These are phyloP conservation scores for Temnothorax unifasciatus DNA, from an alignment of 2,888 invertebrate genomes.

Conservation along the genomic window DNA sequence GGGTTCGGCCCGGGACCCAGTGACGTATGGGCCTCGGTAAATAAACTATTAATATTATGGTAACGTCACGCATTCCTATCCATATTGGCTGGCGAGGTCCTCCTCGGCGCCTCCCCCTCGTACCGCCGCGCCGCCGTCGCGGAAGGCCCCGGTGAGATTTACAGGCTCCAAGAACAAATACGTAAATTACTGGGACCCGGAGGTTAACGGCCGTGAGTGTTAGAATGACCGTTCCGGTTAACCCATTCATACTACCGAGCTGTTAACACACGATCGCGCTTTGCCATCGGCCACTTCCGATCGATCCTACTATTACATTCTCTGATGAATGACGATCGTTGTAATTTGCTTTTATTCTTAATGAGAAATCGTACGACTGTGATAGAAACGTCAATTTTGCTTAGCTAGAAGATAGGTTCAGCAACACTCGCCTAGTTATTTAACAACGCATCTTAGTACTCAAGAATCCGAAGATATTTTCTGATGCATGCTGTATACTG, in stretches of 20 bases:
- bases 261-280: neutral
- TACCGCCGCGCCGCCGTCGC: slow-evolving; percentile 22
- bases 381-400: neutral
- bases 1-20: slow-evolving; percentile 72
- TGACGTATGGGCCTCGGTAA: slow-evolving; percentile 86
- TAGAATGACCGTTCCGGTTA: slow-evolving; percentile 71
- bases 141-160: slow-evolving; percentile 77
- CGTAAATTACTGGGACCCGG: slow-evolving; percentile 84
- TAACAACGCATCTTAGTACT: neutral
- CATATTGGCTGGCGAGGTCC: slow-evolving; percentile 84
- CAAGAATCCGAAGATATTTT: neutral
- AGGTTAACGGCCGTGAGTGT: slow-evolving; percentile 81
- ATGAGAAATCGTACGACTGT: neutral
- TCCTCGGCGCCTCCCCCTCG: slow-evolving; percentile 77
- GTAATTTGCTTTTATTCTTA: neutral
- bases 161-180: slow-evolving; percentile 86
- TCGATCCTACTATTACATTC: neutral
- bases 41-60: slow-evolving; percentile 86
- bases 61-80: slow-evolving; percentile 86
- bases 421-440: neutral
- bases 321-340: neutral
- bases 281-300: neutral
- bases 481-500: no score
- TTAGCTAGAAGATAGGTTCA: neutral
- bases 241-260: slow-evolving; percentile 56